Evolutionary conservation across 2,113 vertebrate species (phyloP), one percentile per base, ranked within the genome.

Genomic region (Nothobranchius kuhntae): DNA sequence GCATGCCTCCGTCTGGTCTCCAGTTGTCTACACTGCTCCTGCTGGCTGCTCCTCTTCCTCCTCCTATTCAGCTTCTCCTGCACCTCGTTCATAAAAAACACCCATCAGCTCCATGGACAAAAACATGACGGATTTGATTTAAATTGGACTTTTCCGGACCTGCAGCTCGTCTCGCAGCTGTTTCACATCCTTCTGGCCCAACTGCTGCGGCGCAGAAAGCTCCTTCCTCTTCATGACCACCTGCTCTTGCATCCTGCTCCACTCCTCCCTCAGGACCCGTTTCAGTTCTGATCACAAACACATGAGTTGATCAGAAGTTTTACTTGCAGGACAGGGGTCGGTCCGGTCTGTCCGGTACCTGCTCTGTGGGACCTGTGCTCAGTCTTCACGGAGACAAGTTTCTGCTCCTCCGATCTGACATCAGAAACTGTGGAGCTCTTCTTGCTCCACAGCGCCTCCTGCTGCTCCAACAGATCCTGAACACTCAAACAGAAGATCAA

Each of bases 1-100:
- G 80, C 75, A 3, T 76, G 77, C 35, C 72, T 73, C 35, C 77
- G 53, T 51, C 84, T 9, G 61, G 65, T 68, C 71, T 86, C 84
- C 69, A 86, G 72, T 12, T 81, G 75, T 65, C 53, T 72, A 36
- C 81, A 79, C 67, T 79, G 69, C 63, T 72, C 66, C 21, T 77
- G 51, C 24, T 84, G 42, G 26, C 14, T 59, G 15, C 53, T 71
- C 57, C 42, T 81, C 72, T 81, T 74, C 47, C 76, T 58, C 53
- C 53, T 73, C 61, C 68, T 80, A 38, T 53, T 55, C 44, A 81
- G 15, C 60, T 81, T 67, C 64, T 81, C 67, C 68, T 84, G 44
- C 17, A 62, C 24, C 53, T 60, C 53, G 78, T 82, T 46, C 61
- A 58, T 30, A 50, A 1, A 24, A 13, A 44, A 38, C 35, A 58